Evolutionary conservation across 53 echinoderm and acorn worm genomes (phyloP).

Genomic region (Arbacia lixula): DNA sequence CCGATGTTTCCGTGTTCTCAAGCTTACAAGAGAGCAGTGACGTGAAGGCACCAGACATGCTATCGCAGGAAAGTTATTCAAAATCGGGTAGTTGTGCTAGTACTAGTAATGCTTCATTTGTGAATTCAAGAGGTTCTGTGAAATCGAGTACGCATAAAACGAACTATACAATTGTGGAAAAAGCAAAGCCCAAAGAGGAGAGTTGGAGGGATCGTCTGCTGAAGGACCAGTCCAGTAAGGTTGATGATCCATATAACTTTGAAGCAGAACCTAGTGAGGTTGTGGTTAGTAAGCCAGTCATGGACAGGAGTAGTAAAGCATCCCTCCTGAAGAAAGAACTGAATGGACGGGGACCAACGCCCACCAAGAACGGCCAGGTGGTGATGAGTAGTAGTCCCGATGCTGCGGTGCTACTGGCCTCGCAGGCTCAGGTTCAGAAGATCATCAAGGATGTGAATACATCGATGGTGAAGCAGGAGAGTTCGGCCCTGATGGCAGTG

Average conservation of each 20-base stretch:
- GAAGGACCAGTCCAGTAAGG: not conserved
- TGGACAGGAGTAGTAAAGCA: not conserved
- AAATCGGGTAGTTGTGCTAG: too few relatives aligned
- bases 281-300: not conserved
- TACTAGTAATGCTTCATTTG: too few relatives aligned
- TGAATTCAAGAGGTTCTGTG: not conserved
- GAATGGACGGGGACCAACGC: not conserved
- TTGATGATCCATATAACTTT: slow-evolving; percentile 40
- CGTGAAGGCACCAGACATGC: too few relatives aligned
- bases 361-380: slow-evolving; percentile 2
- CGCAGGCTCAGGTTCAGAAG: slow-evolving; percentile 41
- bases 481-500: not conserved
- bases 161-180: too few relatives aligned
- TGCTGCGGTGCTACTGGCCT: not conserved
- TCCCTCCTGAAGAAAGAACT: slow-evolving; percentile 5
- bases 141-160: too few relatives aligned
- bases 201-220: not conserved
- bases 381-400: not conserved
- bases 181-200: not conserved
- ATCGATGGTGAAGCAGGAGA: slow-evolving; percentile 29
- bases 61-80: too few relatives aligned
- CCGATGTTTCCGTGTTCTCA: slow-evolving; percentile 4
- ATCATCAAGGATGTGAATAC: slow-evolving; percentile 35
- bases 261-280: slow-evolving; percentile 23
- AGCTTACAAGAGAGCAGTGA: not conserved